Conservation (phyloP, 2,888 invertebrate genomes). For the Drosophila ezoana region DNA sequence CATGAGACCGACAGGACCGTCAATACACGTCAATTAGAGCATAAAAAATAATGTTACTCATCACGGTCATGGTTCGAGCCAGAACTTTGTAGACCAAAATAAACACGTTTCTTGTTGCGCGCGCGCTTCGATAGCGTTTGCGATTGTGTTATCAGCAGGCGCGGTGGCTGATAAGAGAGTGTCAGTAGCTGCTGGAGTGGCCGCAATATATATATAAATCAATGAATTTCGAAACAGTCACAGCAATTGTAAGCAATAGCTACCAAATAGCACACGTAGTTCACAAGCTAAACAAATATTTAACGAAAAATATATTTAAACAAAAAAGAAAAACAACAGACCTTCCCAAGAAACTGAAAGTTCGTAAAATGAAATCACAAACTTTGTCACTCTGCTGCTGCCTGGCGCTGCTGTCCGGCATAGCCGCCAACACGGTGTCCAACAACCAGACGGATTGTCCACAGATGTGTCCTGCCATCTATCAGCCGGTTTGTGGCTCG, state of each 20-base stretch:
- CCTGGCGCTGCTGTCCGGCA: slow-evolving; percentile 51
- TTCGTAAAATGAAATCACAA: slow-evolving; percentile 48
- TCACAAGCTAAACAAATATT: slow-evolving; percentile 20
- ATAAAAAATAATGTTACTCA: slow-evolving; percentile 45
- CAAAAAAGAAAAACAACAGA: slow-evolving; percentile 2
- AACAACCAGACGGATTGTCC: slow-evolving; percentile 69
- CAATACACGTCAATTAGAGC: slow-evolving; percentile 43
- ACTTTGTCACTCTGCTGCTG: slow-evolving; percentile 44
- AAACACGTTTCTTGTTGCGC: slow-evolving; percentile 39
- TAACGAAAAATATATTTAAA: slow-evolving; percentile 14
- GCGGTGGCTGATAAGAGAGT: slow-evolving; percentile 44
- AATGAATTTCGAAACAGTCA: slow-evolving; percentile 59
- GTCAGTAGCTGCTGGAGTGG: slow-evolving; percentile 31
- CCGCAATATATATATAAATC: slow-evolving; percentile 63
- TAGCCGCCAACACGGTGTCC: slow-evolving; percentile 57
- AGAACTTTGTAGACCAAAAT: slow-evolving; percentile 56
- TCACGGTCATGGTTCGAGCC: slow-evolving; percentile 20
- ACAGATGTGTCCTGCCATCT: slow-evolving; percentile 65
- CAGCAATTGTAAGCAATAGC: slow-evolving; percentile 65
- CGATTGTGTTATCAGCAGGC: slow-evolving; percentile 45
- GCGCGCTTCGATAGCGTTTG: slow-evolving; percentile 32
- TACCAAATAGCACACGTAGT: slow-evolving; percentile 53
- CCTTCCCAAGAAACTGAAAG: slow-evolving; percentile 23
- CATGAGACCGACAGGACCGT: slow-evolving; percentile 14
- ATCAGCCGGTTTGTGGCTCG: slow-evolving; percentile 74